A percentile compares a stretch with the other conserved stretches of the same genome.
Conservation (phyloP, 2,888 invertebrate genomes). For the Boloria euphrosyne region DNA sequence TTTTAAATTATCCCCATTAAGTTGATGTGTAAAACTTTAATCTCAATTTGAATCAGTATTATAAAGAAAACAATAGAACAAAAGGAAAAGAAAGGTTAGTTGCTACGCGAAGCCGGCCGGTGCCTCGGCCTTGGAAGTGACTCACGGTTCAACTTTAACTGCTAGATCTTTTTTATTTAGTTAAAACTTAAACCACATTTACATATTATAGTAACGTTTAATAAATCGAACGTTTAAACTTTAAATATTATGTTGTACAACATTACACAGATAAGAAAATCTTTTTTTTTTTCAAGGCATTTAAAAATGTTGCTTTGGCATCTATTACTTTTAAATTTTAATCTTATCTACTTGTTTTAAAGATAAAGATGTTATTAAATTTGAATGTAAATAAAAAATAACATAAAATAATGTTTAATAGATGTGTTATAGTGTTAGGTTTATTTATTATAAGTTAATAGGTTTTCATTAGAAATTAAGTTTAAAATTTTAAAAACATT, state of each 20-base stretch:
- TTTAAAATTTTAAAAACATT: no score
- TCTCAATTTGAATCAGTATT: conserved; percentile 17
- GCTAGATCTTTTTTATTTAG: conserved; percentile 3
- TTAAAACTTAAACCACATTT: not conserved
- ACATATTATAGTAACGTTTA: not conserved
- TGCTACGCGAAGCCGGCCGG: conserved; percentile 74
- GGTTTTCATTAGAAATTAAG: no score
- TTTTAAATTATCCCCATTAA: not conserved
- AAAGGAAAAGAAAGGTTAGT: conserved; percentile 58
- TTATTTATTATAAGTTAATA: no score
- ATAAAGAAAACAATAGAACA: conserved; percentile 56
- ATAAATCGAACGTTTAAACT: not conserved
- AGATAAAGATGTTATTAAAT: no score
- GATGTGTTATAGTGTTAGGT: no score
- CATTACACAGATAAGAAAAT: no score
- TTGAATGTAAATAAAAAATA: no score
- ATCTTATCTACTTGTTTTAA: no score
- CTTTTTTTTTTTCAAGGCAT: no score
- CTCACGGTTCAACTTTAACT: conserved; percentile 6
- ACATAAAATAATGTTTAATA: no score
- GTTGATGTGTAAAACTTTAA: conserved; percentile 14
- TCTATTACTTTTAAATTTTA: no score
- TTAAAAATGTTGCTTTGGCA: no score
- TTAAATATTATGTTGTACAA: not conserved
- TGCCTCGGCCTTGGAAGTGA: conserved; percentile 61